Conservation (phyloP, 1,140 invertebrate species). For the Pomacea maculata region DNA sequence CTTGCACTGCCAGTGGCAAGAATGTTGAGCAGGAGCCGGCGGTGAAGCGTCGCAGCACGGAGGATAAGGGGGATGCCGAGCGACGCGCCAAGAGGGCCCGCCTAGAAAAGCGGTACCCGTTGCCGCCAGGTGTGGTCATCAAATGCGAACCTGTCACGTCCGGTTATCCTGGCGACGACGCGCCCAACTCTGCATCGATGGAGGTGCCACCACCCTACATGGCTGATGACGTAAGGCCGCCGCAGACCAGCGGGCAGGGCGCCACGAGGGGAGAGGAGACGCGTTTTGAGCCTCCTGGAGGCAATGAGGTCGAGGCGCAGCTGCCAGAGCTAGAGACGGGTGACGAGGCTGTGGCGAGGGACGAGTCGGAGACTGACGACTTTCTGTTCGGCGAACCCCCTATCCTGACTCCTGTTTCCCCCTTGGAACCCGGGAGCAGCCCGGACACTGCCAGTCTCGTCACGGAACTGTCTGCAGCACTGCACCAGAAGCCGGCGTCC, state of each 20-base stretch:
- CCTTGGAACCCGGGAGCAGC: background rate
- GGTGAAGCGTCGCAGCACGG: too few species aligned
- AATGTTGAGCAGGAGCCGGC: too few species aligned
- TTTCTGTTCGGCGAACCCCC: constrained; percentile 11
- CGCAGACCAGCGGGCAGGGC: background rate
- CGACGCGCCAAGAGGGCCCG: constrained; percentile 4
- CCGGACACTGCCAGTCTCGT: background rate
- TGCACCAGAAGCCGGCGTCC: background rate
- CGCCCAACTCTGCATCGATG: background rate
- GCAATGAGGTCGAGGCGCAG: background rate
- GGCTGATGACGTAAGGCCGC: background rate
- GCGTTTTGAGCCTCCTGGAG: background rate
- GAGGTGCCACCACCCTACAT: background rate
- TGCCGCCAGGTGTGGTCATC: constrained; percentile 29
- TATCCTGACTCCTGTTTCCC: constrained; percentile 4
- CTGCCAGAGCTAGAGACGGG: background rate
- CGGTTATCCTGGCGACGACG: background rate
- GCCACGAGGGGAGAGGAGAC: background rate
- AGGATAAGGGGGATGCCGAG: background rate
- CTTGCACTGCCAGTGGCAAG: too few species aligned
- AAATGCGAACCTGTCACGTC: constrained; percentile 23
- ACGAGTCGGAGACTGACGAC: background rate
- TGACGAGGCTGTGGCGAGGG: background rate
- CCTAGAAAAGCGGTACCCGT: constrained; percentile 23
- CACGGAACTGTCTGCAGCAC: background rate